A percentile compares a stretch with the other conserved stretches of the same genome.
These are phyloP conservation scores for Phrynocephalus forsythii DNA, from an alignment of 2,797 vertebrate species.

Conservation along the genomic window DNA sequence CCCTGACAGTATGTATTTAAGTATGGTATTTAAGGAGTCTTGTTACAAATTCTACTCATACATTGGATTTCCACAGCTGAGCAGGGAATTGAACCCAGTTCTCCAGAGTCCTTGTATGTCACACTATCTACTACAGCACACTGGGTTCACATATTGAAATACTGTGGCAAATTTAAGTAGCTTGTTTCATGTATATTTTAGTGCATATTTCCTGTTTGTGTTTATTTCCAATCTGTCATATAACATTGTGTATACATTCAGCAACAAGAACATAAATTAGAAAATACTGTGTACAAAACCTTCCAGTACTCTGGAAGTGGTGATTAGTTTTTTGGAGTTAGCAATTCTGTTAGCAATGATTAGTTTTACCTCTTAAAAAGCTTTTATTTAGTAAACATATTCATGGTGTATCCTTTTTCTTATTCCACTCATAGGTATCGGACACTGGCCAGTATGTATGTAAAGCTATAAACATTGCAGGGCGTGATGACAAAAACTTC, in stretches of 20 bases:
- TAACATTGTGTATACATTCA: background rate
- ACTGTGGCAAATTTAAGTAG: background rate
- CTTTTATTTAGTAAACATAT: background rate
- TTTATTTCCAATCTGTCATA: background rate
- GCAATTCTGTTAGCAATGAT: background rate
- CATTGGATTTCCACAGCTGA: too few relatives aligned
- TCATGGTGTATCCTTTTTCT: constrained; percentile 22
- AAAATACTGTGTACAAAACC: background rate
- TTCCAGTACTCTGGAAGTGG: background rate
- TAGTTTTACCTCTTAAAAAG: background rate
- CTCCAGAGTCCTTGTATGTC: too few relatives aligned
- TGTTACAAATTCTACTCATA: too few relatives aligned
- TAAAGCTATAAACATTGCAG: constrained; percentile 93
- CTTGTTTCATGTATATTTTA: background rate
- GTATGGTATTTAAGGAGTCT: too few relatives aligned
- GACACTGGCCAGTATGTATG: constrained; percentile 96
- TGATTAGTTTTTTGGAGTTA: background rate
- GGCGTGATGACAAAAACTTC: constrained; percentile 95
- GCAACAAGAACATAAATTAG: background rate
- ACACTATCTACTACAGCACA: too few relatives aligned
- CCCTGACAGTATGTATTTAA: too few relatives aligned
- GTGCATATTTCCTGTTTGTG: background rate
- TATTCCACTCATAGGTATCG: constrained; percentile 86
- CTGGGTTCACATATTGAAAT: too few relatives aligned
- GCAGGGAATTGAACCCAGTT: too few relatives aligned